Evolutionary conservation across 2,797 vertebrate species (phyloP).

Genomic region (Pseudotriccus pelzelni): DNA sequence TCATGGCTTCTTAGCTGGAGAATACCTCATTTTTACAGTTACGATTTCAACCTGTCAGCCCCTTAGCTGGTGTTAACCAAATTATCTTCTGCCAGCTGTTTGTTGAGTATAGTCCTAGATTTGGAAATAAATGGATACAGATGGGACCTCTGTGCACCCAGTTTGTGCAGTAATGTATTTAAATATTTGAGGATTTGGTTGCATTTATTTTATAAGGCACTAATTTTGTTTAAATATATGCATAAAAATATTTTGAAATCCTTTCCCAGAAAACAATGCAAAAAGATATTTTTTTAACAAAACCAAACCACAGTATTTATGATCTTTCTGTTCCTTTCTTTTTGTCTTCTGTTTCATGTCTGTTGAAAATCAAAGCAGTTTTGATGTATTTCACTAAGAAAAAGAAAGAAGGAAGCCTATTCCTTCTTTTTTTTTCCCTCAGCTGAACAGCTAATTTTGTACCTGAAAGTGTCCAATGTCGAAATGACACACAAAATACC

Average conservation of each 20-base stretch:
- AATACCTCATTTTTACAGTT: background rate
- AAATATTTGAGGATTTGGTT: background rate
- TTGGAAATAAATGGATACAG: background rate
- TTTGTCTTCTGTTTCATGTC: background rate
- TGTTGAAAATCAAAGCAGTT: background rate
- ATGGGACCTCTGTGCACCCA: background rate
- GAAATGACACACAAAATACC: background rate
- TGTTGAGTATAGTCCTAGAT: background rate
- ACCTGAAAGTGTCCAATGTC: background rate
- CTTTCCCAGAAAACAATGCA: background rate
- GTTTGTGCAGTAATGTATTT: background rate
- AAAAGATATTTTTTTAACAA: background rate
- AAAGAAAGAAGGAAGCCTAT: background rate
- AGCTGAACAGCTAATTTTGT: background rate
- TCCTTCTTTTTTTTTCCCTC: background rate
- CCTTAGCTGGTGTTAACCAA: background rate
- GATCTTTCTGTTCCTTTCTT: background rate
- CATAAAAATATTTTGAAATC: background rate
- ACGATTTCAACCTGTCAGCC: background rate
- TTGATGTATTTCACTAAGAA: background rate
- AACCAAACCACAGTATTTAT: background rate
- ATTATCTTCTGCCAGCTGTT: background rate
- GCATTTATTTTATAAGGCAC: background rate
- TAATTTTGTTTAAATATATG: background rate
- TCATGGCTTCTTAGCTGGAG: background rate